Base-by-base conservation (phyloP, 2,797 vertebrate genomes). In the Characodon lateralis region DNA sequence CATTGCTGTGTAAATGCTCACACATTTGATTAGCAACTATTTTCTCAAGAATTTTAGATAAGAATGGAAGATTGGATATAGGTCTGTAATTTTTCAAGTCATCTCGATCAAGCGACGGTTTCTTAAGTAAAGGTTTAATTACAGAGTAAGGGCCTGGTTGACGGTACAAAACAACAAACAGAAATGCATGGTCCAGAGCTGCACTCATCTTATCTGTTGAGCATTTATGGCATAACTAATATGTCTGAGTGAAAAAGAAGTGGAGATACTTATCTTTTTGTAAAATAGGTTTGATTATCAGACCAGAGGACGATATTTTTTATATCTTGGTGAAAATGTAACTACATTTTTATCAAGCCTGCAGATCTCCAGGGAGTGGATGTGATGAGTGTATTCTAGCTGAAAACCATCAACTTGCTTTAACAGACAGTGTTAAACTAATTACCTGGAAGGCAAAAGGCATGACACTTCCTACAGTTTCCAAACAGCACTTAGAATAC, bases 191-290 rank as follows among this genome's bases (percentile, higher is more conserved):
- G 39, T 68, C 39, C 13, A 35, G 20, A 22, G 9, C 65, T 24
- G 63, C 8, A 68, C 22, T 43, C 16, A 20, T 18, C 78, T 79
- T 24, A 82, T 77, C 53, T 56, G 6, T 48, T 81, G 35, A 78
- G 28, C 43, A 31, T 69, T 8, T 56, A 8, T 56, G 22, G 8
- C 22, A 46, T 48, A 20, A 69, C n/a, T 7, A 14, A 69, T 46
- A 26, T 46, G 10, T 5, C 41, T 18, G 13, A 48, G 12, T 6
- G 13, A 48, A 48, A 69, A 10, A 26, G 2, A 69, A 46, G n/a
- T 26, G 43, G 43, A 14, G 12, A 69, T 8, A 14, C 66, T 26
- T 13, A 16, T 26, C 6, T 26, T 43, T 26, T 46, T 46, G 39
- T 24, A 16, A 69, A 69, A 43, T 26, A 5, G n/a, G 1, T 69